These are phyloP conservation scores for Dicranocentrus wangi DNA, from an alignment of 2,888 invertebrate species.

Conservation along the genomic window DNA sequence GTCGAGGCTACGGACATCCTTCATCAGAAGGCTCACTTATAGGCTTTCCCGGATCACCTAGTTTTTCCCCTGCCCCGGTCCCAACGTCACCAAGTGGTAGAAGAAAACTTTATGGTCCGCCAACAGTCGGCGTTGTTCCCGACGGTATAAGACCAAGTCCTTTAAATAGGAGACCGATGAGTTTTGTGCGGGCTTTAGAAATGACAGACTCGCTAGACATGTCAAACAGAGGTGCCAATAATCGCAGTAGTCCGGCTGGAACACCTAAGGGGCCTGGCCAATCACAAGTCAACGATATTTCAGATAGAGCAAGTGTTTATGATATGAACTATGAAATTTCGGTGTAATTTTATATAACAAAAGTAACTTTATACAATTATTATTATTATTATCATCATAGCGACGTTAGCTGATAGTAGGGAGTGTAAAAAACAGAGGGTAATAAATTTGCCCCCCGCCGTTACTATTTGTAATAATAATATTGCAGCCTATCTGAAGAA, in stretches of 20 bases:
- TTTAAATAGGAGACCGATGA: constrained; percentile 86
- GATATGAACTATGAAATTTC: constrained; percentile 97
- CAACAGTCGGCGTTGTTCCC: constrained; percentile 74
- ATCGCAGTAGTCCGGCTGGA: constrained; percentile 71
- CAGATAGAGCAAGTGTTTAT: constrained; percentile 91
- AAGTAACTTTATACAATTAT: constrained; percentile 20
- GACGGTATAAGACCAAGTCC: constrained; percentile 75
- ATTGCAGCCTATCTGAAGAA: background rate
- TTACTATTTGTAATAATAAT: no score
- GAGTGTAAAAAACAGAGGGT: no score
- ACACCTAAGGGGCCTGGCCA: constrained; percentile 71
- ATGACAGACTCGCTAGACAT: constrained; percentile 92
- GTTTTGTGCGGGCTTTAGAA: constrained; percentile 90
- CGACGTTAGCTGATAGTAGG: no score
- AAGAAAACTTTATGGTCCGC: constrained; percentile 75
- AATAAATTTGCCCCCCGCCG: no score
- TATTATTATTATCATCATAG: no score
- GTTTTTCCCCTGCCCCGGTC: constrained; percentile 75
- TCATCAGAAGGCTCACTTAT: constrained; percentile 62
- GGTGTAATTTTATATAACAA: constrained; percentile 79
- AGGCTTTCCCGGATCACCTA: constrained; percentile 67
- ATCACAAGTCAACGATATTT: constrained; percentile 78
- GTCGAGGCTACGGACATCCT: constrained; percentile 72
- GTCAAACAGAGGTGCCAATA: constrained; percentile 73
- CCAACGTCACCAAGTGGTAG: constrained; percentile 82